Percentiles rank a stretch among this genome's conserved stretches.
phyloP scores from a whole-genome alignment of 2,113 vertebrate species.

The human (Homo sapiens) region DNA sequence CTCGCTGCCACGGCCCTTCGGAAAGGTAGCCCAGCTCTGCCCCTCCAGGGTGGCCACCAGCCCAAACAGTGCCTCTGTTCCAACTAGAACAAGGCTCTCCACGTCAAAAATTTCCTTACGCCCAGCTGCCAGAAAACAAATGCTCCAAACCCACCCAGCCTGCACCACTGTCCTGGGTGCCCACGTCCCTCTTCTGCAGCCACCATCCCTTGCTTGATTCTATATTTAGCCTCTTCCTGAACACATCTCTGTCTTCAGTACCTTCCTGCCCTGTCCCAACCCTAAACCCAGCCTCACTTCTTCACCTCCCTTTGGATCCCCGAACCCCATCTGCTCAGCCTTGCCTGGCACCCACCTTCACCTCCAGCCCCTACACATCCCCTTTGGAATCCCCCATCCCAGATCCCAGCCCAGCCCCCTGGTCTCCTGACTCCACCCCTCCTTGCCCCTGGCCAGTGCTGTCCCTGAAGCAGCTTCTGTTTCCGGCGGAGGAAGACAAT shows the following conservation, averaged over 20 bases:
- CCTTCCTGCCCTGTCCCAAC: not conserved
- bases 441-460: slow-evolving; percentile 80
- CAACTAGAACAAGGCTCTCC: not conserved
- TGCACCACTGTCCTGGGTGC: not conserved
- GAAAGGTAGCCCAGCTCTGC: slow-evolving; percentile 49
- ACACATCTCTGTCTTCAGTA: not conserved
- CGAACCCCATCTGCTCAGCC: not conserved
- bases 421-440: not conserved
- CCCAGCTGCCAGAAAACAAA: not conserved
- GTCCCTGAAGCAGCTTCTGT: slow-evolving; percentile 88
- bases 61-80: not conserved
- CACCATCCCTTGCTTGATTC: not conserved
- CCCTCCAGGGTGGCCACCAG: accelerated
- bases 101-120: not conserved
- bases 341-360: not conserved
- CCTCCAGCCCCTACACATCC: not conserved
- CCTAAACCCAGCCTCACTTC: not conserved
- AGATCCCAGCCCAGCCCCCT: not conserved
- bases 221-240: not conserved
- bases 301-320: not conserved
- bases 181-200: too few species aligned
- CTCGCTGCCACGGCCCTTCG: slow-evolving; percentile 60
- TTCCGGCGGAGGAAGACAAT: slow-evolving; percentile 81
- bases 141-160: not conserved
- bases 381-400: not conserved